Percentiles rank a stretch among this genome's conserved stretches.
These are phyloP conservation scores for Myotis planiceps DNA, from an alignment of 2,797 vertebrate genomes.

Conservation along the genomic window DNA sequence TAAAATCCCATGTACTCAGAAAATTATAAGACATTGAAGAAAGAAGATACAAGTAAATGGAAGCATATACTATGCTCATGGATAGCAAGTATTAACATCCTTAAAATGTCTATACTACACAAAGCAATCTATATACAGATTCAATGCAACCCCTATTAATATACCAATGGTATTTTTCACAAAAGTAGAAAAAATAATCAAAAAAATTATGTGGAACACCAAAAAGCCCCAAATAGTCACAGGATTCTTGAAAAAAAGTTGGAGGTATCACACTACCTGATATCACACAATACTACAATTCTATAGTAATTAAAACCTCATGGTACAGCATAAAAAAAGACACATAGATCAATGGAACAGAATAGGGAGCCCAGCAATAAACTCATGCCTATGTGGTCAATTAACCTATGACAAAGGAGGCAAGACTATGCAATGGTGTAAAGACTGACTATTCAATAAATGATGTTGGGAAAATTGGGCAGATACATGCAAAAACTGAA, in stretches of 20 bases:
- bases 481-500: neutral
- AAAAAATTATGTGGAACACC: neutral
- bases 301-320: neutral
- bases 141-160: neutral
- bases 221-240: neutral
- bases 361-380: neutral
- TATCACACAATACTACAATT: neutral
- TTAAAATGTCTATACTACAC: neutral
- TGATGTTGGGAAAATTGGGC: neutral
- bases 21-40: neutral
- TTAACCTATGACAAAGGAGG: neutral
- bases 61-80: neutral
- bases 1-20: neutral
- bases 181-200: neutral
- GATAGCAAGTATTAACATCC: neutral
- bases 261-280: neutral
- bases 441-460: neutral
- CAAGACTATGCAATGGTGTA: neutral
- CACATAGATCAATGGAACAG: neutral
- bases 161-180: neutral
- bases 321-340: neutral
- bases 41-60: neutral
- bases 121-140: neutral
- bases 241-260: neutral
- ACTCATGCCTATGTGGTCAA: neutral